phyloP scores from a whole-genome alignment of 1,140 invertebrate species.

The Trachymyrmex septentrionalis region DNA sequence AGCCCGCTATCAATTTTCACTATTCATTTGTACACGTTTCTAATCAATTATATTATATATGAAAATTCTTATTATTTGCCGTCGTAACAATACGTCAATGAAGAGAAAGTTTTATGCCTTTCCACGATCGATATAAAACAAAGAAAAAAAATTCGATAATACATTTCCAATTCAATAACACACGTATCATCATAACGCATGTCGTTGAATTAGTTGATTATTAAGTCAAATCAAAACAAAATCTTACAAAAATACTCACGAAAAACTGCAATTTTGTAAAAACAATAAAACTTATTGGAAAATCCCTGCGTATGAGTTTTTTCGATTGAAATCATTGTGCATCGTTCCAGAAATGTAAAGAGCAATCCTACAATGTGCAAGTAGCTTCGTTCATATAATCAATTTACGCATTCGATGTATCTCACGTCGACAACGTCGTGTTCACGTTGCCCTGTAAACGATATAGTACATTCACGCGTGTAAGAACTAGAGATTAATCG shows the following conservation, averaged over 20 bases:
- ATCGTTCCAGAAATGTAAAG: constrained; percentile 3
- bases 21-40: neutral
- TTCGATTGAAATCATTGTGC: neutral
- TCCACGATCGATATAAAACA: neutral
- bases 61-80: neutral
- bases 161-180: constrained; percentile 22
- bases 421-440: neutral
- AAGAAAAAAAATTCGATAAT: constrained; percentile 20
- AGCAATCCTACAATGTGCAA: constrained; percentile 7
- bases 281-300: neutral
- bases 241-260: neutral
- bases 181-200: neutral
- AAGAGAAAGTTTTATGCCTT: neutral
- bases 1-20: neutral
- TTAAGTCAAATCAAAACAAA: constrained; percentile 28
- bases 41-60: constrained; percentile 17
- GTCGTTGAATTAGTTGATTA: constrained; percentile 4
- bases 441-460: neutral
- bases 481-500: constrained; percentile 3
- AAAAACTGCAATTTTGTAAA: neutral
- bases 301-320: neutral
- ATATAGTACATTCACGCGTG: neutral
- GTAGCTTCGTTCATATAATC: neutral
- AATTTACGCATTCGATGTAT: constrained; percentile 20
- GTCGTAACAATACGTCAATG: neutral